Conservation (phyloP, 2,797 vertebrate species). For the Todus mexicanus region DNA sequence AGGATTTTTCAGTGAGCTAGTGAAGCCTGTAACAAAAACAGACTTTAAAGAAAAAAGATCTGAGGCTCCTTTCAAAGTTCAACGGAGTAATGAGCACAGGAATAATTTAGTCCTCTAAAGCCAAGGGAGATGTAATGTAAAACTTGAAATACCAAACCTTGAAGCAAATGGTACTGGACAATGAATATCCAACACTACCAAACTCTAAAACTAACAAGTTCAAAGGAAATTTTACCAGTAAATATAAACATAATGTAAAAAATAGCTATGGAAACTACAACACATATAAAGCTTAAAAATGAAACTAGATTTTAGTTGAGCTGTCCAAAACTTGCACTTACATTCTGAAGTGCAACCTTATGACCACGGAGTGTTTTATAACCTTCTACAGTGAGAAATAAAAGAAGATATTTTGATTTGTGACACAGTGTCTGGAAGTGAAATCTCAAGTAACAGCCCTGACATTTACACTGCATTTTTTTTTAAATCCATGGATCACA, state of each 20-base stretch:
- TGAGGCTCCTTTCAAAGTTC: slow-evolving; percentile 35
- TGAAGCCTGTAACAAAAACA: slow-evolving; percentile 30
- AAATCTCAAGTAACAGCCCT: slow-evolving; percentile 25
- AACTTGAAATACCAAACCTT: background rate
- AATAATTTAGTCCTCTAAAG: slow-evolving; percentile 6
- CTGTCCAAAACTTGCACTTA: background rate
- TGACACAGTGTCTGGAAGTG: background rate
- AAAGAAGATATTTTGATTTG: slow-evolving; percentile 32
- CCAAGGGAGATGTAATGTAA: background rate
- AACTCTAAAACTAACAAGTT: background rate
- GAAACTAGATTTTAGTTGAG: background rate
- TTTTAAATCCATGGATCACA: background rate
- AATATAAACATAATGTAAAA: background rate
- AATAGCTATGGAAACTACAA: background rate
- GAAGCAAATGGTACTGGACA: background rate
- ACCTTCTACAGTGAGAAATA: background rate
- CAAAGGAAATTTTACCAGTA: background rate
- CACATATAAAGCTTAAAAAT: background rate
- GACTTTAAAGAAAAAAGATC: background rate
- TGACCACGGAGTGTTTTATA: background rate
- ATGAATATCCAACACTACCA: background rate
- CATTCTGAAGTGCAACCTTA: background rate
- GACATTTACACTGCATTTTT: slow-evolving; percentile 13
- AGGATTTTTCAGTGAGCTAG: background rate
- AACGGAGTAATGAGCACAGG: background rate